Conservation (phyloP, 2,888 invertebrate genomes). For the Scaptomyza cyrtandrae region DNA sequence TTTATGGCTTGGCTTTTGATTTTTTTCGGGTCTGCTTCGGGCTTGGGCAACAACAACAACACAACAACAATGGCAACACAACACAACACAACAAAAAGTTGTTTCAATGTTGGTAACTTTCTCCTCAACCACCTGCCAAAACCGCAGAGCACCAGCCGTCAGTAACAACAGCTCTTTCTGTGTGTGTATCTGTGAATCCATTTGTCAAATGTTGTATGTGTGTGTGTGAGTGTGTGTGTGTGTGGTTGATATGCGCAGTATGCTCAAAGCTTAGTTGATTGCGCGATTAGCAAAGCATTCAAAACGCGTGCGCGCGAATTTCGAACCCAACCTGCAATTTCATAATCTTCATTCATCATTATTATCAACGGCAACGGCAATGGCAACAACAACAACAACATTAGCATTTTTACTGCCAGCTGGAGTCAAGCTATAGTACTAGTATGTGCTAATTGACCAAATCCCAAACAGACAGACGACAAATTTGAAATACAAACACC, state of each 20-base stretch:
- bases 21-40: slow-evolving; percentile 38
- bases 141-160: slow-evolving; percentile 49
- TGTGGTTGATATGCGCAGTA: slow-evolving; percentile 57
- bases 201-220: slow-evolving; percentile 39
- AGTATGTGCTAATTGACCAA: slow-evolving; percentile 29
- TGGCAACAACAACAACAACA: slow-evolving; percentile 6
- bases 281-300: slow-evolving; percentile 73
- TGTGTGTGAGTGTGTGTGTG: slow-evolving; percentile 18
- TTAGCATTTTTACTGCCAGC: slow-evolving; percentile 14
- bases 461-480: slow-evolving; percentile 9
- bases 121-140: slow-evolving; percentile 76
- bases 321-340: slow-evolving; percentile 59
- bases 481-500: slow-evolving; percentile 7
- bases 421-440: slow-evolving; percentile 11
- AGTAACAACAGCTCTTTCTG: slow-evolving; percentile 19
- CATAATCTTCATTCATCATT: slow-evolving; percentile 54
- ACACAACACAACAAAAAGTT: slow-evolving; percentile 64
- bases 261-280: slow-evolving; percentile 50
- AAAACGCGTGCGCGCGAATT: slow-evolving; percentile 76
- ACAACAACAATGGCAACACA: slow-evolving; percentile 42
- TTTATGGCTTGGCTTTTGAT: slow-evolving; percentile 56
- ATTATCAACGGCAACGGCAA: slow-evolving; percentile 28
- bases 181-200: slow-evolving; percentile 20
- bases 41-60: slow-evolving; percentile 48
- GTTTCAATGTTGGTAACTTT: slow-evolving; percentile 77